Evolutionary conservation across 2,888 invertebrate genomes (phyloP).

Genomic region (Meteorus colon): DNA sequence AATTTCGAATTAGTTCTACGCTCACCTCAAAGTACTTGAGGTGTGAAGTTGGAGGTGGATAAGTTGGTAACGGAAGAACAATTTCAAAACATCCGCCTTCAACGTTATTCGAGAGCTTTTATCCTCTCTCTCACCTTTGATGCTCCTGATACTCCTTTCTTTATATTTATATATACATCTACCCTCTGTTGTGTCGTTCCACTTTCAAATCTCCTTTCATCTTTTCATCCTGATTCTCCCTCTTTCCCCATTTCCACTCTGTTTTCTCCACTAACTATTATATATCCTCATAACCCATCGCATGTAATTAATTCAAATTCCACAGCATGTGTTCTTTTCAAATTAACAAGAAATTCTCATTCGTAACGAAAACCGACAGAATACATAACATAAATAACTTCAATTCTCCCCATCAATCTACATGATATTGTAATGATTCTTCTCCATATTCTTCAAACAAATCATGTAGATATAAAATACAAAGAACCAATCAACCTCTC

Average conservation of each 20-base stretch:
- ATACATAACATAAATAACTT: too few species aligned
- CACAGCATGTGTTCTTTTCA: slow-evolving; percentile 44
- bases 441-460: too few species aligned
- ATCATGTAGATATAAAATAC: too few species aligned
- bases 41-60: slow-evolving; percentile 66
- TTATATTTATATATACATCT: slow-evolving; percentile 31
- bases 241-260: slow-evolving; percentile 49
- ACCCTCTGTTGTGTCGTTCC: slow-evolving; percentile 34
- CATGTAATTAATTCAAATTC: slow-evolving; percentile 65
- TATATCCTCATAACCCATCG: slow-evolving; percentile 55
- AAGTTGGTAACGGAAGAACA: slow-evolving; percentile 67
- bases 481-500: too few species aligned
- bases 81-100: slow-evolving; percentile 65
- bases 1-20: slow-evolving; percentile 66
- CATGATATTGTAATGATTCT: too few species aligned
- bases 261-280: slow-evolving; percentile 44
- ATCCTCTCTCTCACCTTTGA: slow-evolving; percentile 30
- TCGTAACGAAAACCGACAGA: too few species aligned
- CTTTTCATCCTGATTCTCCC: slow-evolving; percentile 48
- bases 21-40: slow-evolving; percentile 66
- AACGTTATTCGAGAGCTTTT: slow-evolving; percentile 52
- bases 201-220: slow-evolving; percentile 34
- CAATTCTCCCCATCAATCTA: too few species aligned
- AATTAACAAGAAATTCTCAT: too few species aligned
- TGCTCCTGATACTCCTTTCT: slow-evolving; percentile 8